These are phyloP conservation scores for Zaprionus lachaisei DNA, from an alignment of 1,140 invertebrate genomes.

Conservation along the genomic window DNA sequence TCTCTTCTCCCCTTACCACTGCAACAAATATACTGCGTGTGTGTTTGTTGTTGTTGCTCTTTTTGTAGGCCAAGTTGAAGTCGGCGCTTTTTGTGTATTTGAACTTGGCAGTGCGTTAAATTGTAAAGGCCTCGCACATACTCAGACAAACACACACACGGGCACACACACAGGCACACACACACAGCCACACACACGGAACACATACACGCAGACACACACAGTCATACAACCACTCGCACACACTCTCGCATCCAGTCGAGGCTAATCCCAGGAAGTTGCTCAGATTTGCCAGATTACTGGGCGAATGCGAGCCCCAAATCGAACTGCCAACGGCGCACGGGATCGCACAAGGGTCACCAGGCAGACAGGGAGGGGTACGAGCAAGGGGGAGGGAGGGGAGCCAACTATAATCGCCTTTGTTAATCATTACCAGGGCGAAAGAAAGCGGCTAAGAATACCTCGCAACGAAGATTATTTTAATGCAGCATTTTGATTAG, in stretches of 20 bases:
- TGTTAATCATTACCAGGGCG: conserved; percentile 39
- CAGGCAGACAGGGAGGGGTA: background rate
- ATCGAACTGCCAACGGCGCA: conserved; percentile 49
- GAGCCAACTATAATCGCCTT: conserved; percentile 22
- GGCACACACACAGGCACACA: conserved; percentile 9
- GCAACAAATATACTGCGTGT: conserved; percentile 15
- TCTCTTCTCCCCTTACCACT: background rate
- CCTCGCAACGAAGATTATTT: conserved; percentile 66
- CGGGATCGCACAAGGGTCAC: background rate
- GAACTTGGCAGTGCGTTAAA: conserved; percentile 82
- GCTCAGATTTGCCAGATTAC: conserved; percentile 73
- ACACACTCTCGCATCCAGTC: conserved; percentile 54
- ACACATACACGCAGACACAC: conserved; percentile 11
- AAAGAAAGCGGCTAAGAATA: conserved; percentile 60
- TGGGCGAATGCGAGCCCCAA: conserved; percentile 42
- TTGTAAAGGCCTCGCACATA: conserved; percentile 70
- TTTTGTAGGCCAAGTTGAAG: conserved; percentile 54
- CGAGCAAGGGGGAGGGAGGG: background rate
- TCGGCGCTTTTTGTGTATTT: conserved; percentile 75
- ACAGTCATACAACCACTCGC: conserved; percentile 26
- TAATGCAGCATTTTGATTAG: conserved; percentile 78
- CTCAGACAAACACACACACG: conserved; percentile 29
- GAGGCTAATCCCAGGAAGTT: conserved; percentile 75
- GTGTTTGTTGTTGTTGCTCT: conserved; percentile 16
- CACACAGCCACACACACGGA: background rate